Base-by-base conservation (phyloP, 2,888 invertebrate genomes). In the Rhodophaea formosa region DNA sequence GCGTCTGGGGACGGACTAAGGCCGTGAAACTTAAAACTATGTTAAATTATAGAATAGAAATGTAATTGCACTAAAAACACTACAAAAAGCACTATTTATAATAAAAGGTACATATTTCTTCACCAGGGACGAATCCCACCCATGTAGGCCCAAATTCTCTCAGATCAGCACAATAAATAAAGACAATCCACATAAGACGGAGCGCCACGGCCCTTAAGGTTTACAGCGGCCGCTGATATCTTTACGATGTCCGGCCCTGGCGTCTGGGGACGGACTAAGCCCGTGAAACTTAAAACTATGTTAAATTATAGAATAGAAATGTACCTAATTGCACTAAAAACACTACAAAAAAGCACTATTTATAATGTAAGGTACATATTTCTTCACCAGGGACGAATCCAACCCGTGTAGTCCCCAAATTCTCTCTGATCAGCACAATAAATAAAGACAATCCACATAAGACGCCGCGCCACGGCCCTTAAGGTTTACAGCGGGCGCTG, bases 231-330 rank as follows among this genome's bases (percentile, higher is more conserved):
- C 69, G 70, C 72, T 74, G 82, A 84, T 84, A 82, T 84, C 82
- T 83, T 82, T 82, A 84, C 84, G 80, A 84, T 84, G 82, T 79
- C 80, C 80, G 74, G 61, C 70, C 69, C 63, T 62, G 64, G 62
- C 76, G 77, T 77, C 69, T 71, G 78, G 78, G 70, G 67, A 32
- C 57, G 75, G 57, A 77, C 51, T 73, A 16, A 53, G 59, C 51
- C 5, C 23, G 5, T n/a, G n/a, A n/a, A n/a, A n/a, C n/a, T n/a
- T n/a, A n/a, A n/a, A n/a, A n/a, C n/a, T n/a, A n/a, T n/a, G n/a
- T n/a, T n/a, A n/a, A n/a, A n/a, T n/a, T n/a, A n/a, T n/a, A n/a
- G n/a, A n/a, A n/a, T n/a, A n/a, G n/a, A n/a, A n/a, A n/a, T n/a
- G n/a, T n/a, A n/a, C n/a, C n/a, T n/a, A n/a, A n/a, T n/a, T n/a